Conservation (phyloP, 1,140 invertebrate genomes). For the Vanessa tameamea region DNA sequence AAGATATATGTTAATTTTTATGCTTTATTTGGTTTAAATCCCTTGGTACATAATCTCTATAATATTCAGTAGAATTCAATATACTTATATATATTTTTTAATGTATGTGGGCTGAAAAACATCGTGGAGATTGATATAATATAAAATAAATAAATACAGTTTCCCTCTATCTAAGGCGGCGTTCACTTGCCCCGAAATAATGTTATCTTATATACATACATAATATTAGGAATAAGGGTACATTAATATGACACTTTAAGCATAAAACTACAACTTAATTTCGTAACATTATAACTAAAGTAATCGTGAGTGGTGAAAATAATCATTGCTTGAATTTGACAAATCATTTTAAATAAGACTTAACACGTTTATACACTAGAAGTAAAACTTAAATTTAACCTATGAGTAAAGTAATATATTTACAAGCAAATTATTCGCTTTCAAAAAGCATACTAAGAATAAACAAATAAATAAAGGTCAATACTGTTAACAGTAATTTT, state of each 20-base stretch:
- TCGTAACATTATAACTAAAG: not conserved
- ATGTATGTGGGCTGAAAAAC: not conserved
- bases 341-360: slow-evolving; percentile 2
- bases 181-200: slow-evolving; percentile 11
- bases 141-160: slow-evolving; percentile 24
- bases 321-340: not conserved
- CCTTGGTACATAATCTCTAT: slow-evolving; percentile 50
- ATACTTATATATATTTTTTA: not conserved
- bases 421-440: slow-evolving; percentile 6
- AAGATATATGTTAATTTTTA: slow-evolving; percentile 38
- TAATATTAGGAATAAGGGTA: slow-evolving; percentile 15
- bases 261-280: slow-evolving; percentile 23
- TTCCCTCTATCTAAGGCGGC: not conserved
- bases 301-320: not conserved
- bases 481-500: not conserved
- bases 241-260: slow-evolving; percentile 30
- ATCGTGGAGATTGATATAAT: not conserved
- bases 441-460: slow-evolving; percentile 7
- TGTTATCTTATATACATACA: slow-evolving; percentile 22
- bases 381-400: slow-evolving; percentile 1
- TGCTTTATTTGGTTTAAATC: slow-evolving; percentile 59
- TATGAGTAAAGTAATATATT: not conserved
- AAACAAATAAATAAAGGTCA: not conserved
- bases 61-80: slow-evolving; percentile 4
- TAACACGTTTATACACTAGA: not conserved